Evolutionary conservation across 2,888 invertebrate species (phyloP), one percentile per base, ranked within the genome.

Genomic region (Buathra laborator): DNA sequence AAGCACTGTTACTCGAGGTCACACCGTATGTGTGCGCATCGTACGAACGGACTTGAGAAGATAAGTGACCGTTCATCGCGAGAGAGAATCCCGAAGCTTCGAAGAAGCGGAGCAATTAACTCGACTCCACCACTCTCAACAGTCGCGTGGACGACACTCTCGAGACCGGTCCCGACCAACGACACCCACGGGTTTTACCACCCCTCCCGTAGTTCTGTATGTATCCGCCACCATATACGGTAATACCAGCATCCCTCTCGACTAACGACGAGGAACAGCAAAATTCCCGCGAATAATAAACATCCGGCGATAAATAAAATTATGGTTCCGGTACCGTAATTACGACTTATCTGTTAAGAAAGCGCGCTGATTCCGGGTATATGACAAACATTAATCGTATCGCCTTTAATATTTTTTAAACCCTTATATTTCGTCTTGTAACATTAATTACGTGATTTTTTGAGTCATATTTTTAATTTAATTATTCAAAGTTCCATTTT

Each of bases 31-130:
- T 43, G 48, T 19, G 10, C 37, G 24, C 16, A 29, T 24, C 29
- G 59, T n/a, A 29, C 32, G 32, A 59, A 29, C 37, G 32, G 37
- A 56, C 67, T 68, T 24, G 59, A 56, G 72, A 59, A 74, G 56
- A 81, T 67, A 56, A 81, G 74, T 74, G 74, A 51, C 46, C 68
- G 74, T 68, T 59, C 67, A 68, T 59, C 59, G 59, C 74, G n/a
- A 19, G 59, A 67, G 59, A 67, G 24, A 32, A 81, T 75, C 56
- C 46, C 44, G 59, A 74, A 59, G 67, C 67, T 68, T 68, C 48
- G 67, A 81, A 81, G 74, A 81, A 74, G 59, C 74, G 74, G 46
- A 37, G 74, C 74, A 67, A 74, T 81, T 81, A 81, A 81, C 67
- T 81, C 74, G 81, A 59, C 68, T 32, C 24, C 59, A 67, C 48